These are phyloP conservation scores for Neomonachus schauinslandi DNA, from an alignment of 2,113 vertebrate genomes.

Conservation along the genomic window DNA sequence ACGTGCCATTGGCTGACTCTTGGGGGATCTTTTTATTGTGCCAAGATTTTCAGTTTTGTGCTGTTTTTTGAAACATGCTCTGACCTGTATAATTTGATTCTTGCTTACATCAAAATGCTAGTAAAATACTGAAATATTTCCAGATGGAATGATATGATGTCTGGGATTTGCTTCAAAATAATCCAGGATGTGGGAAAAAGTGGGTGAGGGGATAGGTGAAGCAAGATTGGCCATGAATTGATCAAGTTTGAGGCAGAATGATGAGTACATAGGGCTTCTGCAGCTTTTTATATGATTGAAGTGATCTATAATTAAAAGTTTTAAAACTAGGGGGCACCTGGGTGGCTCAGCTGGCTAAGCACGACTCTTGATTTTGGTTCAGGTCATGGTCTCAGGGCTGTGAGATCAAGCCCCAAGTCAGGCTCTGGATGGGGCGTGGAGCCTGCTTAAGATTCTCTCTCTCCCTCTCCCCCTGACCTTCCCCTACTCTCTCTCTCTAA, in stretches of 20 bases:
- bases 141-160: constrained; percentile 11
- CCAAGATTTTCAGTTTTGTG: constrained; percentile 58
- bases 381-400: neutral
- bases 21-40: neutral
- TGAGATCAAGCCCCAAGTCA: neutral
- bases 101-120: constrained; percentile 56
- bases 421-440: neutral
- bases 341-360: neutral
- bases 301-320: neutral
- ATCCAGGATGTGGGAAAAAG: neutral
- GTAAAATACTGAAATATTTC: constrained; percentile 62
- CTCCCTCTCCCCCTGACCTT: neutral
- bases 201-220: neutral
- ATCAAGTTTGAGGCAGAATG: neutral
- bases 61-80: constrained; percentile 56
- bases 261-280: neutral
- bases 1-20: neutral
- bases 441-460: neutral
- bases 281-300: neutral
- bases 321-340: neutral
- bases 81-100: constrained; percentile 63
- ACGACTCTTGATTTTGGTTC: neutral
- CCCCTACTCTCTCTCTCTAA: neutral
- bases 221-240: neutral
- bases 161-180: constrained; percentile 39